Evolutionary conservation across 1,140 invertebrate genomes (phyloP), one percentile per base, ranked within the genome.

Genomic region (Hypothenemus hampei): DNA sequence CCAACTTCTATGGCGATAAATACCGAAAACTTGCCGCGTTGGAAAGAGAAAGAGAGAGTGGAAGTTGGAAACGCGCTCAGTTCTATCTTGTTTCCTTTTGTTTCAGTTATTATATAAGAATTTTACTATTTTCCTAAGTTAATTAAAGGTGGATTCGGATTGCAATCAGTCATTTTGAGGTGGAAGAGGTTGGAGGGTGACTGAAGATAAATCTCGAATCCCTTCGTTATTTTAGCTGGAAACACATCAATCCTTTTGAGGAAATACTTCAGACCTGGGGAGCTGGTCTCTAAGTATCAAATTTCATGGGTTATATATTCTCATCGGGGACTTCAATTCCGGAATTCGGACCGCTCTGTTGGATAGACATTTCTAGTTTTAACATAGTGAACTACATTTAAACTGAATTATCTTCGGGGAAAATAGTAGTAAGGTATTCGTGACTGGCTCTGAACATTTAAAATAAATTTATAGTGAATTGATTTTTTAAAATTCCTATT

Each of bases 161-260:
- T 23, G 45, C 45, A 49, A 56, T 23, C 53, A 48, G 53, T 56
- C 44, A 56, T 29, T 56, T n/a, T n/a, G n/a, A n/a, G n/a, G n/a
- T n/a, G n/a, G n/a, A n/a, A n/a, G n/a, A n/a, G n/a, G n/a, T n/a
- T 23, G 33, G 21, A 37, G 21, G 29, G 24, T 21, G 31, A 55
- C 29, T 10, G n/a, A n/a, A n/a, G 35, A 44, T 18, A 13, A 47
- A 19, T 31, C 22, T 23, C 40, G 21, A 44, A 41, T 56, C 53
- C 53, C 53, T n/a, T 56, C 35, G 33, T 56, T 49, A 49, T 24
- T 49, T 56, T 56, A 56, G 33, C 26, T 44, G 18, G 53, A 56
- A 56, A 56, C 45, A 56, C 53, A 56, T 56, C 53, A 56, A 56
- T 56, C 53, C 53, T 44, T 56, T 49, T 21, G 31, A 48, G 53